A percentile compares a stretch with the other conserved stretches of the same genome.
Evolutionary conservation across 2,113 vertebrate species (phyloP).

Genomic region (Nibea coibor): DNA sequence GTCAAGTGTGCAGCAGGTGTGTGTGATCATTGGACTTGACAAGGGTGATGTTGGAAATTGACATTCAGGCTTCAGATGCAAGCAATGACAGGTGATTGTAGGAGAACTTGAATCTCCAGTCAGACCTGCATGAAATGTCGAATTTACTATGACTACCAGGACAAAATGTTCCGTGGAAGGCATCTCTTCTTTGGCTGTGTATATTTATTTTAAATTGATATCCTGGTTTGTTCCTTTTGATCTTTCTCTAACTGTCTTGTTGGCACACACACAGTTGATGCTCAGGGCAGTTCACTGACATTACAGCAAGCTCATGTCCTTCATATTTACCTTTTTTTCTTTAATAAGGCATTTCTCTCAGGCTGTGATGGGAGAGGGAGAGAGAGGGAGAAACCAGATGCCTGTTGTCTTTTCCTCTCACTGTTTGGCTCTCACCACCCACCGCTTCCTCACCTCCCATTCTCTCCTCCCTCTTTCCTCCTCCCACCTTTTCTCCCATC

Average conservation of each 20-base stretch:
- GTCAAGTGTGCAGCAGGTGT: conserved; percentile 17
- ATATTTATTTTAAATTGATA: not conserved
- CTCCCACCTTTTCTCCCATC: conserved; percentile 44
- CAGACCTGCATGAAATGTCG: not conserved
- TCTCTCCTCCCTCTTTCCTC: conserved; percentile 45
- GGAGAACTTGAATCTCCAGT: conserved; percentile 8
- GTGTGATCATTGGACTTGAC: not conserved
- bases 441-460: conserved; percentile 35
- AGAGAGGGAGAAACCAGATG: not conserved
- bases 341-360: conserved; percentile 15
- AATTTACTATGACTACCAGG: not conserved
- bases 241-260: not conserved
- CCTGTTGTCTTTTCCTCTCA: conserved; percentile 34
- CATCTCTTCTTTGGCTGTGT: not conserved
- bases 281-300: not conserved
- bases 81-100: not conserved
- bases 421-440: conserved; percentile 44
- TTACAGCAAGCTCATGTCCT: not conserved
- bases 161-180: not conserved
- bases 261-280: not conserved
- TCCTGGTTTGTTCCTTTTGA: not conserved
- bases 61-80: not conserved
- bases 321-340: not conserved
- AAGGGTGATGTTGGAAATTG: rapidly evolving
- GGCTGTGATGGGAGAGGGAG: not conserved